Evolutionary conservation across 2,113 vertebrate genomes (phyloP), one percentile per base, ranked within the genome.

Genomic region (Amia ocellicauda): DNA sequence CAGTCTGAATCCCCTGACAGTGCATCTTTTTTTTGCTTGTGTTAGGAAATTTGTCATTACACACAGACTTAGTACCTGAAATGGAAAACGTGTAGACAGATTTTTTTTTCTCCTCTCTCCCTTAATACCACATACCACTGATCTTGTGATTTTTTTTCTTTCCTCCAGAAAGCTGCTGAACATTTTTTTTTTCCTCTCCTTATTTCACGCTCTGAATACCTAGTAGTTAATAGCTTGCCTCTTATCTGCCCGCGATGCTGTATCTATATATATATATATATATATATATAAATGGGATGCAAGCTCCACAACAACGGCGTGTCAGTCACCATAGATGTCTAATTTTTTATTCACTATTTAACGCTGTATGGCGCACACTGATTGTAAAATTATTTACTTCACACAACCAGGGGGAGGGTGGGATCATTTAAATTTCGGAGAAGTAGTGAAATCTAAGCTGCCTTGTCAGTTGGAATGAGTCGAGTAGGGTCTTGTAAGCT

Each of bases 121-220:
- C 70, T 70, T 78, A 76, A 79, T 71, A 74, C 72, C 68, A 43
- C 78, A 72, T 83, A 59, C 56, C 73, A 60, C 62, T 72, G 51
- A 59, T 64, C 11, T 57, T 78, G 63, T 47, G 45, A 47, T n/a
- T 19, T 47, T 47, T 79, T 83, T 75, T 60, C 73, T 71, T 58
- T 76, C 47, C 76, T n/a, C 26, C 68, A 26, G 77, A 79, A 82
- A 85, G 75, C 78, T 58, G 72, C 78, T 84, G 80, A 82, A 83
- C 83, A 74, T 83, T 88, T 85, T 72, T 36, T 40, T 24, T 29
- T 64, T 74, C 71, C 76, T 73, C 75, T 78, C 74, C 76, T 85
- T 84, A 86, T 89, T 88, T 88, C 80, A 87, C 75, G 80, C 86
- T 88, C 86, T 83, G 79, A 84, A 87, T 85, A 86, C 75, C 86